phyloP scores from a whole-genome alignment of 2,113 vertebrate genomes.

The Strigops habroptila region DNA sequence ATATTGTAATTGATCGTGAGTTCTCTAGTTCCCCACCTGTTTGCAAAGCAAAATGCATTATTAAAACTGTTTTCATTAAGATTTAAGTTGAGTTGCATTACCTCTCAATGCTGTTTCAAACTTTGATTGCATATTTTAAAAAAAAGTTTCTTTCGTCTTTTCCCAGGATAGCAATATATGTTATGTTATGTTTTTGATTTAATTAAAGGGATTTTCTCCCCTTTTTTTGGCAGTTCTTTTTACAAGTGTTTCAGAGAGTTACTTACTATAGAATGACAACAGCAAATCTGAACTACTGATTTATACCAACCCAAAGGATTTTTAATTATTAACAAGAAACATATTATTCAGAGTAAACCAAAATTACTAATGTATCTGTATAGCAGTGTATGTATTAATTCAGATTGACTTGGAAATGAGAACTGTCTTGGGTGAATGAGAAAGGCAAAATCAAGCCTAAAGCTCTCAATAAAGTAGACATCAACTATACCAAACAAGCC shows the following conservation, averaged over 20 bases:
- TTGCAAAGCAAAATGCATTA: not conserved
- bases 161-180: not conserved
- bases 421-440: not conserved
- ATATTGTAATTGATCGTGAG: rapidly evolving
- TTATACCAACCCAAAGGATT: not conserved
- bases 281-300: not conserved
- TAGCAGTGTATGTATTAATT: not conserved
- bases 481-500: not conserved
- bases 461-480: not conserved
- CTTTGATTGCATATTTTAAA: not conserved
- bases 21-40: not conserved
- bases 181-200: not conserved
- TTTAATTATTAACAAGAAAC: not conserved
- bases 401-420: not conserved
- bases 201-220: not conserved
- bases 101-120: not conserved
- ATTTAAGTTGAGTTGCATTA: not conserved
- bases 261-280: not conserved
- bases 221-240: not conserved
- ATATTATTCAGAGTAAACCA: not conserved
- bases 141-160: not conserved
- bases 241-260: not conserved
- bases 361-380: not conserved
- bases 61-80: not conserved
- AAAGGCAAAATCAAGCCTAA: not conserved